Base-by-base conservation (phyloP, 2,888 invertebrate species). In the Zele albiditarsus region DNA sequence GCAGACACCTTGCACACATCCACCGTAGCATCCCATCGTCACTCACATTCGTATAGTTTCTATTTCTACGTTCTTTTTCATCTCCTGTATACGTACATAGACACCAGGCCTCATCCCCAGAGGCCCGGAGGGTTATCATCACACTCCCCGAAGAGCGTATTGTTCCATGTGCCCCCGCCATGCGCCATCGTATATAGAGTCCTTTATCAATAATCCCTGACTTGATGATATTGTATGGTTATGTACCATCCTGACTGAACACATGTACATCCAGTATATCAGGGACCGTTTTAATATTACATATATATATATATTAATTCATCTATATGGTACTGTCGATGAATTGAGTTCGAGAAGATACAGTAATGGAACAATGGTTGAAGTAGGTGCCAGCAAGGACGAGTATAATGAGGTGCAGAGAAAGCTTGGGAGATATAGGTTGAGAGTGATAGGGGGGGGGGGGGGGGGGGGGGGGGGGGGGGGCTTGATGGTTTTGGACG, bases 191-290 rank as follows among this genome's bases (percentile, higher is more conserved):
- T 65, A 53, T 33, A 69, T 69, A 58, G 58, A 69, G 65, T 70
- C 70, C 74, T 71, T 74, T 71, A 74, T 74, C 74, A 71, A 74
- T 74, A 74, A 74, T 74, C 74, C 66, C 67, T 28, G 57, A 58
- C 70, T 38, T 70, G 70, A 25, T 46, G 5, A 16, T 46, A n/a
- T 6, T n/a, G 12, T 38, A 38, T 8, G 2, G 38, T 38, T 38
- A 12, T 16, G 16, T 46, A 46, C 46, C 16, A 46, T 46, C n/a
- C 14, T 16, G 1, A n/a, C 1, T 70, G 23, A 60, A 16, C 31
- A 16, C 31, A n/a, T 62, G 31, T 62, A 62, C 31, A 5, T 28
- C 16, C 10, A 25, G 4, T 23, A 23, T 57, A n/a, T 46, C 16
- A 31, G 20, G 10, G 27, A 33, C 20, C 31, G 63, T 20, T 28